These are phyloP conservation scores for Spodoptera exigua DNA, from an alignment of 2,888 invertebrate species.

Conservation along the genomic window DNA sequence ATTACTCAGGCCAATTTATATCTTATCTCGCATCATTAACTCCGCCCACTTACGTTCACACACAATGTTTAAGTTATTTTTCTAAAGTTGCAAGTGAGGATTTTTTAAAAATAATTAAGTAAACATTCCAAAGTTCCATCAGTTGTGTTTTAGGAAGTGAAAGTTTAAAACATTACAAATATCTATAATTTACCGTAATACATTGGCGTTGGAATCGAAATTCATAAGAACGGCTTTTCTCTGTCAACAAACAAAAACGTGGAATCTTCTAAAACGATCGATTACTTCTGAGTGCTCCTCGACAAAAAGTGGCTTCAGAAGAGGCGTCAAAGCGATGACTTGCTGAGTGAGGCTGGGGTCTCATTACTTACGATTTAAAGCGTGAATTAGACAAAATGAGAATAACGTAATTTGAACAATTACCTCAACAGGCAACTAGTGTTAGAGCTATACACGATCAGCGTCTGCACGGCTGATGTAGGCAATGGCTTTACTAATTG, in stretches of 20 bases:
- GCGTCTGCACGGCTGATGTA: constrained; percentile 10
- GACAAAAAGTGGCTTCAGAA: constrained; percentile 45
- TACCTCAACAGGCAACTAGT: constrained; percentile 34
- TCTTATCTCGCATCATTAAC: constrained; percentile 82
- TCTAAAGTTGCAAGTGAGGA: constrained; percentile 13
- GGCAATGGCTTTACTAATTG: constrained; percentile 23
- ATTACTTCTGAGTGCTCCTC: constrained; percentile 48
- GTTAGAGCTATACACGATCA: constrained; percentile 12
- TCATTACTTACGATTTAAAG: constrained; percentile 49
- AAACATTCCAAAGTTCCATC: constrained; percentile 11
- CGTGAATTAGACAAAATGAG: constrained; percentile 52
- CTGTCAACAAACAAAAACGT: constrained; percentile 46
- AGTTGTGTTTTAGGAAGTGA: constrained; percentile 37
- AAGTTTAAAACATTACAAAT: constrained; percentile 50
- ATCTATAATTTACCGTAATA: constrained; percentile 50
- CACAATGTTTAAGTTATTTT: constrained; percentile 36
- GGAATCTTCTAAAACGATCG: constrained; percentile 46
- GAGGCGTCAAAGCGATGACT: constrained; percentile 54
- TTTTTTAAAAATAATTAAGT: constrained; percentile 19
- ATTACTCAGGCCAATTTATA: constrained; percentile 80
- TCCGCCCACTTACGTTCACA: constrained; percentile 70
- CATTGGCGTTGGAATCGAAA: constrained; percentile 28
- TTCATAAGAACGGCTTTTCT: constrained; percentile 40
- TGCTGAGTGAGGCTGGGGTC: constrained; percentile 33
- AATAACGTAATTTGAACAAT: constrained; percentile 51